Percentiles rank a stretch among this genome's conserved stretches.
These are phyloP conservation scores for Tadarida brasiliensis DNA, from an alignment of 2,797 vertebrate species.

Conservation along the genomic window DNA sequence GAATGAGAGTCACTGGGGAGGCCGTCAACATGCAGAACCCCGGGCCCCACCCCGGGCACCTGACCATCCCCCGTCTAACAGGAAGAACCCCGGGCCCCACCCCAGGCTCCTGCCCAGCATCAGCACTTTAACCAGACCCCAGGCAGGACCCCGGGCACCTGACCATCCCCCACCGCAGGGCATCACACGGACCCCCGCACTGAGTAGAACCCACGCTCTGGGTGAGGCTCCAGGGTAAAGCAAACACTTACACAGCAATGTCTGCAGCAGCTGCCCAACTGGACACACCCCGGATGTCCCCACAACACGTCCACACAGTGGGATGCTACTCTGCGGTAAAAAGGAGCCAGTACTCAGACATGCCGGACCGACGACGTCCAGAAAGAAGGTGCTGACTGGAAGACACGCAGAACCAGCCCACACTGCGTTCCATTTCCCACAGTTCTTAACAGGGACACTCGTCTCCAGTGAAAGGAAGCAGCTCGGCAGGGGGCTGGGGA, in stretches of 20 bases:
- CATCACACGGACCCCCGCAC: fast-evolving
- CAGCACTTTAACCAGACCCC: not conserved
- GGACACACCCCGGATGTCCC: not conserved
- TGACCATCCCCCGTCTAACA: no score
- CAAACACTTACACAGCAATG: not conserved
- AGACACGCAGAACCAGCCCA: not conserved
- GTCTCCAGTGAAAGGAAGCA: not conserved
- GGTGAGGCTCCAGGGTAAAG: not conserved
- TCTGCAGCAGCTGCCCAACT: not conserved
- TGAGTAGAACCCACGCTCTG: not conserved
- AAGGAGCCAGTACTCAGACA: not conserved
- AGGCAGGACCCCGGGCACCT: no score
- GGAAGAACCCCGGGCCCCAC: not conserved
- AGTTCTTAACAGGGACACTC: not conserved
- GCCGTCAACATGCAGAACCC: not conserved
- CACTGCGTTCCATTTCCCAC: not conserved
- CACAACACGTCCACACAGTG: not conserved
- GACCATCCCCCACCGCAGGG: not conserved
- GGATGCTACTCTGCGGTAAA: not conserved
- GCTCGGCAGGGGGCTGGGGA: not conserved
- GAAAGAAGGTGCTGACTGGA: not conserved
- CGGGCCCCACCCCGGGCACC: no score
- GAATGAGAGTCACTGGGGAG: not conserved
- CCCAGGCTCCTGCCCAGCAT: not conserved
- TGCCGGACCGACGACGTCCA: not conserved